These are phyloP conservation scores for Psix sp. DNA, from an alignment of 1,140 invertebrate species.

Conservation along the genomic window DNA sequence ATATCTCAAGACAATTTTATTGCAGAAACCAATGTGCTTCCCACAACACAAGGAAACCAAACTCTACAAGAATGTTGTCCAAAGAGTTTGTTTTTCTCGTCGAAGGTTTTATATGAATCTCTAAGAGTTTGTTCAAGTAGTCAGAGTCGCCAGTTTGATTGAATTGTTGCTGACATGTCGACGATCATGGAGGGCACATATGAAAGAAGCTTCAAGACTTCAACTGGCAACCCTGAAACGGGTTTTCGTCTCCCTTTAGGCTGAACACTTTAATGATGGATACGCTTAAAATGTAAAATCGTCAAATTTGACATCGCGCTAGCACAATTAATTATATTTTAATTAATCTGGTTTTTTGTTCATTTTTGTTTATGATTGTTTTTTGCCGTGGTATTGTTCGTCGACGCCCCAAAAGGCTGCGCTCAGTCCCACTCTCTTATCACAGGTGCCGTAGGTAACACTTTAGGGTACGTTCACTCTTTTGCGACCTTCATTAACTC, in stretches of 20 bases:
- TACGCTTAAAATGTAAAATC: constrained; percentile 34
- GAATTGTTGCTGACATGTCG: constrained; percentile 3
- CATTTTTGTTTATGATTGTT: constrained; percentile 65
- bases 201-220: constrained; percentile 1
- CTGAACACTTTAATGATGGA: constrained; percentile 38
- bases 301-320: constrained; percentile 5
- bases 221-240: constrained; percentile 4
- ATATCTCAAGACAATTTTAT: no score
- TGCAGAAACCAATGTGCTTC: no score
- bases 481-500: constrained; percentile 30
- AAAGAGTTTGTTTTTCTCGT: neutral
- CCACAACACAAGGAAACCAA: no score
- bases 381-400: constrained; percentile 62
- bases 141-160: constrained; percentile 4
- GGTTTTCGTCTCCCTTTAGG: constrained; percentile 1
- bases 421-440: constrained; percentile 62
- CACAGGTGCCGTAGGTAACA: constrained; percentile 66
- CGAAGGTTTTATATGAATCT: constrained; percentile 8
- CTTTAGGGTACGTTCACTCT: constrained; percentile 8
- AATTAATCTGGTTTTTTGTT: constrained; percentile 17
- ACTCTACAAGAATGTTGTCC: no score
- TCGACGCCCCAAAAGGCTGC: constrained; percentile 17
- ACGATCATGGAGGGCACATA: neutral
- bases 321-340: constrained; percentile 6
- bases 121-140: constrained; percentile 8